Evolutionary conservation across 2,113 vertebrate genomes (phyloP).

Genomic region (Neolamprologus sp.): DNA sequence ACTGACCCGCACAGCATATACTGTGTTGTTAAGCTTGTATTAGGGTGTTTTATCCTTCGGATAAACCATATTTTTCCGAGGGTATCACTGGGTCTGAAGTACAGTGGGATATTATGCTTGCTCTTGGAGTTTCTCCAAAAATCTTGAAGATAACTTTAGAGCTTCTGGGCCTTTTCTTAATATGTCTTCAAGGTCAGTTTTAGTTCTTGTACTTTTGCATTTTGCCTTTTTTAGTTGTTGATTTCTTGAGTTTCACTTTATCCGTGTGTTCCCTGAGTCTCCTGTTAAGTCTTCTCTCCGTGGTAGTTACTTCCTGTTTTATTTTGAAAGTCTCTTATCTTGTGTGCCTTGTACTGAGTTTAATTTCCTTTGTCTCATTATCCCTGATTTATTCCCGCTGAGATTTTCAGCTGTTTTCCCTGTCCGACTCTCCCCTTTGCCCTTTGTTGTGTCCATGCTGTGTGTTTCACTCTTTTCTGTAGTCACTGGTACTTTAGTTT

Average conservation of each 20-base stretch:
- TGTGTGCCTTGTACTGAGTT: not conserved
- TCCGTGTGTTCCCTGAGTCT: not conserved
- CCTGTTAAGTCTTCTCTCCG: accelerated
- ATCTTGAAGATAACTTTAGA: not conserved
- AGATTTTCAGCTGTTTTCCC: not conserved
- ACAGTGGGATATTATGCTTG: not conserved
- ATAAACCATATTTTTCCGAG: not conserved
- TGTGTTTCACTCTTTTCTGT: not conserved
- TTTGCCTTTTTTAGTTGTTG: not conserved
- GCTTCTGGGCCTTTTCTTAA: not conserved
- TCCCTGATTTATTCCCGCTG: not conserved
- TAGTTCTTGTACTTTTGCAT: not conserved
- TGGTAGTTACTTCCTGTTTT: not conserved
- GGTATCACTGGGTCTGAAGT: not conserved
- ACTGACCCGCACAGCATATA: not conserved
- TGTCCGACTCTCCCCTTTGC: not conserved
- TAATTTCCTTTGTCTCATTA: not conserved
- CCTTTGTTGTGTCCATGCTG: not conserved
- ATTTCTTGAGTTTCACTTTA: not conserved
- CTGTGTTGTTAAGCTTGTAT: not conserved
- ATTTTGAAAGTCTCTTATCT: not conserved
- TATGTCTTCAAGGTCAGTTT: not conserved
- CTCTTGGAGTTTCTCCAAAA: not conserved
- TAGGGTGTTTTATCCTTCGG: not conserved
- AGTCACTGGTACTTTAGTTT: not conserved